phyloP scores from a whole-genome alignment of 2,888 invertebrate genomes.

The Pyrgus malvae region DNA sequence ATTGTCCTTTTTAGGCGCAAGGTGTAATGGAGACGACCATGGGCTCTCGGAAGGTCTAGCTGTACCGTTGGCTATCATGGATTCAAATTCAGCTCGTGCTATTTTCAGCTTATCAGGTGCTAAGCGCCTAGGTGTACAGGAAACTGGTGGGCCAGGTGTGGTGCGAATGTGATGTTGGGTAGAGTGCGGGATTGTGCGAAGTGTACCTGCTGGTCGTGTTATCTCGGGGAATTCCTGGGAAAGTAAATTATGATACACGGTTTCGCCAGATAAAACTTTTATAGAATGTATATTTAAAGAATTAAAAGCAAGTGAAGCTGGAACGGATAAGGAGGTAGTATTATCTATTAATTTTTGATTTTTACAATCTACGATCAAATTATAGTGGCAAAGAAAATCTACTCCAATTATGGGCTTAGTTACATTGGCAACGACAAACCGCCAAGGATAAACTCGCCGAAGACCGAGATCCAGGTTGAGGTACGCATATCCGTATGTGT shows the following conservation, averaged over 20 bases:
- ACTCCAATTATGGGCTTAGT: neutral
- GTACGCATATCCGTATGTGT: neutral
- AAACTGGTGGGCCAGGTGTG: neutral
- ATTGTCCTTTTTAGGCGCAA: slow-evolving; percentile 7
- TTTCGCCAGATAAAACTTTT: neutral
- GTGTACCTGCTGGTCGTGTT: neutral
- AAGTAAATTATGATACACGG: neutral
- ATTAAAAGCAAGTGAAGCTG: neutral
- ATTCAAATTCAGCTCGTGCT: neutral
- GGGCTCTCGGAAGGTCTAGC: neutral
- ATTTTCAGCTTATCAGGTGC: neutral
- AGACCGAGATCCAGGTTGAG: neutral
- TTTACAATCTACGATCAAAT: neutral
- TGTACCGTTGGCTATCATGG: neutral
- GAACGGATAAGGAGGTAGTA: neutral
- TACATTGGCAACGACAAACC: neutral
- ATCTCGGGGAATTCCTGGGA: neutral
- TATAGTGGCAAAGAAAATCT: neutral
- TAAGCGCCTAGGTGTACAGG: neutral
- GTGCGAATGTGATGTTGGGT: neutral
- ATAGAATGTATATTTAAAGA: neutral
- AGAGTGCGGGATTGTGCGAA: neutral
- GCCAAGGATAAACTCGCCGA: neutral
- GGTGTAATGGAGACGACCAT: neutral
- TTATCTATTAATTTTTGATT: neutral